These are phyloP conservation scores for Zelleria hepariella DNA, from an alignment of 2,888 invertebrate species.

Conservation along the genomic window DNA sequence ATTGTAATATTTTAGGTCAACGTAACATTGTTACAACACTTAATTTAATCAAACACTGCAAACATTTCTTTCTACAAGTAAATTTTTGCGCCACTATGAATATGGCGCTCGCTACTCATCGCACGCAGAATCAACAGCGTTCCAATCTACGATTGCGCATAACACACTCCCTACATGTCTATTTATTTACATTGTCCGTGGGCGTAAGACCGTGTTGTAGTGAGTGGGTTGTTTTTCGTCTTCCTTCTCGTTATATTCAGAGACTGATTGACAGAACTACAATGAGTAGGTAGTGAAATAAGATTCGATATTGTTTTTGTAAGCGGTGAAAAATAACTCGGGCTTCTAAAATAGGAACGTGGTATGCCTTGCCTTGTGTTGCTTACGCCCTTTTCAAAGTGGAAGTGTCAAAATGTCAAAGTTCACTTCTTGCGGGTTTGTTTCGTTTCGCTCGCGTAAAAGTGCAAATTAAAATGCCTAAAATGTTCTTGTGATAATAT, in stretches of 20 bases:
- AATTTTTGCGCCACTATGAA: slow-evolving; percentile 29
- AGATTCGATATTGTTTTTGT: background rate
- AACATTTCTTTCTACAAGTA: too few species aligned
- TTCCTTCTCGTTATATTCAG: too few species aligned
- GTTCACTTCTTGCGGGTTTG: slow-evolving; percentile 42
- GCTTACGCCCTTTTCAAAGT: slow-evolving; percentile 39
- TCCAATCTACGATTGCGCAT: slow-evolving; percentile 43
- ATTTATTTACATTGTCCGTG: slow-evolving; percentile 26
- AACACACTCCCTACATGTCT: slow-evolving; percentile 14
- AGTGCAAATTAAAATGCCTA: background rate
- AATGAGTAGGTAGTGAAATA: too few species aligned
- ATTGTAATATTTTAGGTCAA: too few species aligned
- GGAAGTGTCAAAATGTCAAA: slow-evolving; percentile 57
- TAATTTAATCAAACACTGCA: too few species aligned
- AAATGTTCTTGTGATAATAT: background rate
- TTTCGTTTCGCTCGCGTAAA: slow-evolving; percentile 6
- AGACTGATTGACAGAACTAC: too few species aligned
- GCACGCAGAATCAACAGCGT: slow-evolving; percentile 47
- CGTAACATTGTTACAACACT: too few species aligned
- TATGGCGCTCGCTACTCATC: slow-evolving; percentile 19
- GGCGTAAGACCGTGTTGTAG: background rate
- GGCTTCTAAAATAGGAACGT: background rate
- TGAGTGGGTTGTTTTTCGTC: too few species aligned
- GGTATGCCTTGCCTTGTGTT: slow-evolving; percentile 24
- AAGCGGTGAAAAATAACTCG: background rate